A percentile compares a stretch with the other conserved stretches of the same genome.
These are phyloP conservation scores for Abramis brama DNA, from an alignment of 2,113 vertebrate species.

Conservation along the genomic window DNA sequence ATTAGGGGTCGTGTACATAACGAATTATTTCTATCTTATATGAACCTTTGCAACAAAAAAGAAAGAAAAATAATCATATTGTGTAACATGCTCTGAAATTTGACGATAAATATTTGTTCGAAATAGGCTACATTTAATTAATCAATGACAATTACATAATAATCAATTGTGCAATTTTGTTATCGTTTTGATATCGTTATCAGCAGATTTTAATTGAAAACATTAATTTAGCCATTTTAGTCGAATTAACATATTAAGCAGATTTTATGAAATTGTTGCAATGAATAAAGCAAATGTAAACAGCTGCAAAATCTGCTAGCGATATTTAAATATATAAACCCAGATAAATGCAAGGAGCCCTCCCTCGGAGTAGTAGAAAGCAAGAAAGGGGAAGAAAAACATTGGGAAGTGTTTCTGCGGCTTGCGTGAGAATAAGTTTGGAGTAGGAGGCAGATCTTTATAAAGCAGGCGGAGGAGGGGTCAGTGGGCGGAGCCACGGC, in stretches of 20 bases:
- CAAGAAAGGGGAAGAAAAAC: constrained; percentile 49
- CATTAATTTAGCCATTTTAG: background rate
- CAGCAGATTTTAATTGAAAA: background rate
- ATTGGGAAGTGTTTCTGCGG: constrained; percentile 51
- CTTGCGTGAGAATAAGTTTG: constrained; percentile 81
- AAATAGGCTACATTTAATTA: background rate
- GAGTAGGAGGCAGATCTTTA: constrained; percentile 78
- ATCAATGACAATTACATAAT: background rate
- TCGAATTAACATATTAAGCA: background rate
- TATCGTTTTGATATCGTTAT: background rate
- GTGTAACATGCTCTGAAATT: background rate
- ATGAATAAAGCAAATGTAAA: background rate
- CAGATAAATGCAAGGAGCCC: constrained; percentile 10
- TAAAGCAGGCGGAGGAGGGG: constrained; percentile 83
- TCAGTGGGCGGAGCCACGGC: constrained; percentile 82
- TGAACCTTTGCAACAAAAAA: background rate
- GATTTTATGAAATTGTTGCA: background rate
- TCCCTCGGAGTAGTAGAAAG: constrained; percentile 25
- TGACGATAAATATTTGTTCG: background rate
- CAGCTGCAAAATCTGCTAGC: background rate
- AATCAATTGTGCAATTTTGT: background rate
- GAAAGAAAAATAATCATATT: background rate
- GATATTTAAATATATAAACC: background rate
- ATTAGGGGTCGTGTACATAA: background rate
- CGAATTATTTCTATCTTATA: background rate